These are phyloP conservation scores for Sycophila sp. DNA, from an alignment of 1,140 invertebrate genomes.

Conservation along the genomic window DNA sequence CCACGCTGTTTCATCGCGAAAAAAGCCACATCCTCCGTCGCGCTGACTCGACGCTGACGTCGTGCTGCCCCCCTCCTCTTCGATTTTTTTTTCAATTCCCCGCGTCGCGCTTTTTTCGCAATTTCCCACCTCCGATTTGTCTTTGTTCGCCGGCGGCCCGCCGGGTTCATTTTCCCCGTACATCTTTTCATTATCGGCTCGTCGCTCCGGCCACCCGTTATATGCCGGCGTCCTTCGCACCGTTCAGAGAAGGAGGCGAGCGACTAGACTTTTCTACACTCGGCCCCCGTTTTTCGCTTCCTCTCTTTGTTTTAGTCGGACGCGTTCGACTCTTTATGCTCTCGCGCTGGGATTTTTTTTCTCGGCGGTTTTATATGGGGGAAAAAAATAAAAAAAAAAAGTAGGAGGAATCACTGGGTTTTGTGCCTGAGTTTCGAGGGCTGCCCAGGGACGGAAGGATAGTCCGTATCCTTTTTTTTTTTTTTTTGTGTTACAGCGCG, in stretches of 20 bases:
- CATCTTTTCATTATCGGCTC: slow-evolving; percentile 29
- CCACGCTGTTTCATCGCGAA: not conserved
- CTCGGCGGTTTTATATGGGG: no score
- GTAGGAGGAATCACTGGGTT: no score
- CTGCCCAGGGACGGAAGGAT: not conserved
- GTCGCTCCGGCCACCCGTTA: not conserved
- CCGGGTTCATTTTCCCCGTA: slow-evolving; percentile 8
- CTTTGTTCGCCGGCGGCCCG: not conserved
- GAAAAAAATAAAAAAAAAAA: no score
- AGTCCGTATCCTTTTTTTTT: no score
- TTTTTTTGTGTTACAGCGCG: slow-evolving; percentile 13
- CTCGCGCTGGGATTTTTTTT: not conserved
- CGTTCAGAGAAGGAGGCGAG: not conserved
- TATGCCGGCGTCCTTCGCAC: not conserved
- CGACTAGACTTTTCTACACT: slow-evolving; percentile 21
- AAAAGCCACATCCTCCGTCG: not conserved
- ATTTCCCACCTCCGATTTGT: not conserved
- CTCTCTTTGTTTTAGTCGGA: slow-evolving; percentile 23
- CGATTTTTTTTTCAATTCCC: not conserved
- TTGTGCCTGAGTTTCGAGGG: not conserved
- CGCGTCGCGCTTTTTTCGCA: not conserved
- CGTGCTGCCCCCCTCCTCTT: not conserved
- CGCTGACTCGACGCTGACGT: slow-evolving; percentile 1
- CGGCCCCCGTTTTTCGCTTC: not conserved
- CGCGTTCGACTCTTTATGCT: slow-evolving; percentile 13